Conservation (phyloP, 1,140 invertebrate species). For the Pseudoatta argentina region DNA sequence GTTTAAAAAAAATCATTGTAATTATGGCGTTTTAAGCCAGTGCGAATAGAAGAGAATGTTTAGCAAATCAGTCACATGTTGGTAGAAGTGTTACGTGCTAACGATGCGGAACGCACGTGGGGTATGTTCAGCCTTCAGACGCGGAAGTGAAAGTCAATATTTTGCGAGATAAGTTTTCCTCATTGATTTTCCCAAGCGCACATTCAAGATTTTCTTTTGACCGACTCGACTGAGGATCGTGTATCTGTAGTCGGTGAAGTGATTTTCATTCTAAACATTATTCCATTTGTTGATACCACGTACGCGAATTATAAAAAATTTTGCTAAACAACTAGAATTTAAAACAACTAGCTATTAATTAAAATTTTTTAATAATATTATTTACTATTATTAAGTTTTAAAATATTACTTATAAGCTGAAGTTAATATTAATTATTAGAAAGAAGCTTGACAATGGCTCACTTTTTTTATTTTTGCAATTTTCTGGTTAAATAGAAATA, state of each 20-base stretch:
- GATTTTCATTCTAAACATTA: not conserved
- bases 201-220: conserved; percentile 35
- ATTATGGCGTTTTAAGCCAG: not conserved
- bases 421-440: not conserved
- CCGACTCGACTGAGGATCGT: not conserved
- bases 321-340: no score
- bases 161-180: conserved; percentile 78
- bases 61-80: conserved; percentile 37
- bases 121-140: conserved; percentile 71
- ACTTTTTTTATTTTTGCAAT: no score
- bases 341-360: not conserved
- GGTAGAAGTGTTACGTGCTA: conserved; percentile 16
- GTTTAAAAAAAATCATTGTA: not conserved
- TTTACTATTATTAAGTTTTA: not conserved
- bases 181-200: conserved; percentile 29
- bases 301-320: not conserved
- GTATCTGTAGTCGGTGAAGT: conserved; percentile 55
- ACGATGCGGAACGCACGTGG: conserved; percentile 62
- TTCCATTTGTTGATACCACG: conserved; percentile 15
- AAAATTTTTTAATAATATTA: no score
- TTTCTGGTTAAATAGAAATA: no score
- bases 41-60: conserved; percentile 5
- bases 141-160: conserved; percentile 81
- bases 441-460: no score
- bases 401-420: not conserved